A percentile compares a stretch with the other conserved stretches of the same genome.
Evolutionary conservation across 2,113 vertebrate species (phyloP).

Genomic region (Strigops habroptila): DNA sequence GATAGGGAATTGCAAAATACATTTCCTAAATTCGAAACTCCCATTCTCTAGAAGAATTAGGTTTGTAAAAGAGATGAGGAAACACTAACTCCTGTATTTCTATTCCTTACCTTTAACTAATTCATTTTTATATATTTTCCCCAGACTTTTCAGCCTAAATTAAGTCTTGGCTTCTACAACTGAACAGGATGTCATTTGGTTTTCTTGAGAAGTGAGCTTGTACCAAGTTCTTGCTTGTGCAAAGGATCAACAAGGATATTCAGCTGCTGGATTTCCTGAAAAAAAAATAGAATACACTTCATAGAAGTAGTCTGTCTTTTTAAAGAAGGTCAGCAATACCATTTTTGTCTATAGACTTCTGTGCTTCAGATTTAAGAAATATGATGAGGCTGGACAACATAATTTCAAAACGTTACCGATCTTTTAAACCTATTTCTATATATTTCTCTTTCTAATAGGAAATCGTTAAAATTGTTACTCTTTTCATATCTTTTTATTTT

Average conservation of each 20-base stretch:
- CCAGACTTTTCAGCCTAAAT: neutral
- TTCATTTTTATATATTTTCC: neutral
- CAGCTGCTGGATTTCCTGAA: neutral
- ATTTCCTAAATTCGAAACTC: neutral
- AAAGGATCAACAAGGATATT: neutral
- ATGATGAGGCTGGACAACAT: neutral
- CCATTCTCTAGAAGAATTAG: neutral
- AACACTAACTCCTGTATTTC: neutral
- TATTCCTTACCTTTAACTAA: neutral
- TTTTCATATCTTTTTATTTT: neutral
- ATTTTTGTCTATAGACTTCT: neutral
- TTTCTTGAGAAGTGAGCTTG: neutral
- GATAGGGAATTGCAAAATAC: neutral
- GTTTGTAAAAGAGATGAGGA: neutral
- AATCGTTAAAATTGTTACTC: neutral
- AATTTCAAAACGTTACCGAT: neutral
- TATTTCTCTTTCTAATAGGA: neutral
- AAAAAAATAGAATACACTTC: neutral
- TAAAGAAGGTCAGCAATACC: neutral
- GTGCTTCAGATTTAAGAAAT: neutral
- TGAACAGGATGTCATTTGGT: neutral
- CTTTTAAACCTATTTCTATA: neutral
- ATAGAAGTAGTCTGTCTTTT: neutral
- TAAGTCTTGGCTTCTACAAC: neutral
- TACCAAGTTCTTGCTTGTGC: neutral